These are phyloP conservation scores for Tupaia tana DNA, from an alignment of 2,113 vertebrate genomes.

Conservation along the genomic window DNA sequence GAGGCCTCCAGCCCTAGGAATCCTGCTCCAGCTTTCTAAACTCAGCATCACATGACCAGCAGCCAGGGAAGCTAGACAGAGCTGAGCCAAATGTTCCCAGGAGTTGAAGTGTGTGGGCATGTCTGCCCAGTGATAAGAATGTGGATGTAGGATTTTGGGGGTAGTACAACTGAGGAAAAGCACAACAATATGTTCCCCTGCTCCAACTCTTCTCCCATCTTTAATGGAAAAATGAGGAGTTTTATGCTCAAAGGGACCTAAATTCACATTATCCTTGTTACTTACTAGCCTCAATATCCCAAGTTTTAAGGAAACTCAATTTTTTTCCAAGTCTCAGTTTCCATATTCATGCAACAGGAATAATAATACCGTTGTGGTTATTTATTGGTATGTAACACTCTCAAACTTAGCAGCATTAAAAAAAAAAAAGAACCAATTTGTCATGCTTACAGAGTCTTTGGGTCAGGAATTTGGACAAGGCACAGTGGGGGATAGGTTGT, in stretches of 20 bases:
- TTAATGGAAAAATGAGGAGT: not conserved
- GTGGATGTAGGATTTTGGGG: not conserved
- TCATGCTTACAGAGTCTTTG: slow-evolving; percentile 25
- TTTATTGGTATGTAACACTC: not conserved
- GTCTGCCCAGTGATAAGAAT: not conserved
- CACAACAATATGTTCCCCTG: not conserved
- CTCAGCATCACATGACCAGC: not conserved
- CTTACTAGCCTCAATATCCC: not conserved
- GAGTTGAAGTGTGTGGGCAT: not conserved
- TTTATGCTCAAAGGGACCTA: not conserved
- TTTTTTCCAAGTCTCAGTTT: slow-evolving; percentile 55
- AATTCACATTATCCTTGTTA: not conserved
- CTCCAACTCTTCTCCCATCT: not conserved
- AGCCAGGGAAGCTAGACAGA: not conserved
- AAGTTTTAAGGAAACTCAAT: not conserved
- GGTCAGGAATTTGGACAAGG: not conserved
- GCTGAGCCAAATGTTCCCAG: not conserved
- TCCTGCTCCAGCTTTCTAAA: not conserved
- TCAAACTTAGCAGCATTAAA: not conserved
- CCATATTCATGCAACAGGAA: not conserved
- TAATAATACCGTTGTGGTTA: not conserved
- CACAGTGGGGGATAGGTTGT: not conserved
- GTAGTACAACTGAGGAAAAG: not conserved
- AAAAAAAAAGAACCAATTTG: not conserved
- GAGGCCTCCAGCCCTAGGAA: not conserved